Conservation (phyloP, 2,888 invertebrate species). For the Cheilosia urbana region DNA sequence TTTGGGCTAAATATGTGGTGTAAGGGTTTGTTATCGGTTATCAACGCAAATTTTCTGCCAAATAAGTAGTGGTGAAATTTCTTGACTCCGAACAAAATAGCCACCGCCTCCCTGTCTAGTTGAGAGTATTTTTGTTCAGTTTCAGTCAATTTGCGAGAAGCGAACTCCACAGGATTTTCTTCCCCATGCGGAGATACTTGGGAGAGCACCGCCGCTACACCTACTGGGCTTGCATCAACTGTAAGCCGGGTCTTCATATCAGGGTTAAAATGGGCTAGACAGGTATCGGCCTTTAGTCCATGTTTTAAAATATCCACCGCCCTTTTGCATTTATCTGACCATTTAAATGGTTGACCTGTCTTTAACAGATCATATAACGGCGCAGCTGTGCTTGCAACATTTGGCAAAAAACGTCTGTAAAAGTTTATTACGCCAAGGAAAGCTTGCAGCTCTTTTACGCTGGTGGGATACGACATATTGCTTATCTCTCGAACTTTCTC, state of each 20-base stretch:
- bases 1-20: constrained; percentile 78
- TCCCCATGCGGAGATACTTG: constrained; percentile 79
- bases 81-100: constrained; percentile 80
- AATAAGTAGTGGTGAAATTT: constrained; percentile 81
- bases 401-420: constrained; percentile 80
- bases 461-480: background rate
- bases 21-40: constrained; percentile 81
- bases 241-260: constrained; percentile 45
- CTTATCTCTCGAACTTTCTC: constrained; percentile 72
- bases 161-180: constrained; percentile 81
- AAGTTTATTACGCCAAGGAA: constrained; percentile 81
- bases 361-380: constrained; percentile 78
- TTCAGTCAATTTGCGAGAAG: constrained; percentile 78
- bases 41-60: constrained; percentile 80
- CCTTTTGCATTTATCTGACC: constrained; percentile 77
- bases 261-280: constrained; percentile 75
- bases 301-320: constrained; percentile 79
- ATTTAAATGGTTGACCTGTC: no score
- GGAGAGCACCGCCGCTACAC: constrained; percentile 79
- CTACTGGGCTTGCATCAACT: constrained; percentile 76
- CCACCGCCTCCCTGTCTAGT: constrained; percentile 77
- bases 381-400: constrained; percentile 76
- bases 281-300: constrained; percentile 53
- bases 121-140: constrained; percentile 73
- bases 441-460: constrained; percentile 75